A percentile compares a stretch with the other conserved stretches of the same genome.
Conservation (phyloP, 2,888 invertebrate species). For the Craniophora ligustri region DNA sequence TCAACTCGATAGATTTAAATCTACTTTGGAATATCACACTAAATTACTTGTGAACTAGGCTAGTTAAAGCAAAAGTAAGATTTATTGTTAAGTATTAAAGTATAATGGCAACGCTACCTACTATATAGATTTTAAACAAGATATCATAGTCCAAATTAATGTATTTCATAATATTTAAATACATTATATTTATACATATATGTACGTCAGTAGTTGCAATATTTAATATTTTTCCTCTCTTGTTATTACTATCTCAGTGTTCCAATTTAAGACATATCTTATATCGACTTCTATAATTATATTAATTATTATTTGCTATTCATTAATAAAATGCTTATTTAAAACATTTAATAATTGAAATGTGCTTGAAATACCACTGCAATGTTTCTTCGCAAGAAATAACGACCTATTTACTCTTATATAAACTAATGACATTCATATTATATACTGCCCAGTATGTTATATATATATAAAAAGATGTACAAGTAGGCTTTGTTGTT, state of each 20-base stretch:
- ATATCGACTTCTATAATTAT: not conserved
- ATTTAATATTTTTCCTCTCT: constrained; percentile 15
- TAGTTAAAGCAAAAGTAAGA: constrained; percentile 18
- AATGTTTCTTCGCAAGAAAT: constrained; percentile 11
- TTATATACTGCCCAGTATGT: constrained; percentile 3
- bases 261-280: constrained; percentile 40
- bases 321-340: not conserved
- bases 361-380: constrained; percentile 14
- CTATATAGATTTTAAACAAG: constrained; percentile 21
- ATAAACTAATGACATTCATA: constrained; percentile 4
- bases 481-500: constrained; percentile 44
- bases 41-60: constrained; percentile 17
- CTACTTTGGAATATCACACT: constrained; percentile 11
- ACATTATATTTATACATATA: not conserved
- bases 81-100: constrained; percentile 31
- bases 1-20: constrained; percentile 23
- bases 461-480: constrained; percentile 21
- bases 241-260: constrained; percentile 14
- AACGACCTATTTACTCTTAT: constrained; percentile 13
- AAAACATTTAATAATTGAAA: constrained; percentile 29
- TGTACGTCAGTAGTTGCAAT: constrained; percentile 21
- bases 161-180: constrained; percentile 13
- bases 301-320: not conserved
- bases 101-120: constrained; percentile 33
- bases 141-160: constrained; percentile 24